phyloP scores from a whole-genome alignment of 2,113 vertebrate genomes.

The Grus americana region DNA sequence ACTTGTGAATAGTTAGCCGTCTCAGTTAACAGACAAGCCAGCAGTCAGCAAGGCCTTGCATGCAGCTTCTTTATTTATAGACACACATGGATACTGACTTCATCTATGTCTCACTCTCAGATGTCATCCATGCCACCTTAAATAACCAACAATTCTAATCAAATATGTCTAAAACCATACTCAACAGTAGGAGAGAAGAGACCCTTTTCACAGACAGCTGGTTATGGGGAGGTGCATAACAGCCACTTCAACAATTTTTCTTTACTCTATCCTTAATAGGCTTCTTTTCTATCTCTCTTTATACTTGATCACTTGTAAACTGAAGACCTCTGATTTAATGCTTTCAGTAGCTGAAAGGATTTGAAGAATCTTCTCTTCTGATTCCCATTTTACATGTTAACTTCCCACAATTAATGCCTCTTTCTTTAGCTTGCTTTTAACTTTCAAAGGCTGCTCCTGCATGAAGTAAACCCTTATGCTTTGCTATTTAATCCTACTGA shows the following conservation, averaged over 20 bases:
- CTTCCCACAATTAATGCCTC: constrained; percentile 6
- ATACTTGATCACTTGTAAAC: neutral
- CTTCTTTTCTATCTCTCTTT: neutral
- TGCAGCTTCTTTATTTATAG: neutral
- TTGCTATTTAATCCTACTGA: neutral
- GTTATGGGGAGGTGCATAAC: neutral
- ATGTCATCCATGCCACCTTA: neutral
- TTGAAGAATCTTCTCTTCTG: neutral
- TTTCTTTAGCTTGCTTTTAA: constrained; percentile 1
- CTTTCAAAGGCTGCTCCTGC: neutral
- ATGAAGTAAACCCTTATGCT: neutral
- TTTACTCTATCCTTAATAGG: neutral
- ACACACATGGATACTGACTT: neutral
- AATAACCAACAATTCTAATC: neutral
- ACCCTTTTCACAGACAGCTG: neutral
- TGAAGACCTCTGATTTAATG: neutral
- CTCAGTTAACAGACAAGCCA: neutral
- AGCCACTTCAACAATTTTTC: neutral
- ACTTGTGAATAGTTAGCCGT: neutral
- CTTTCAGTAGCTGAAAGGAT: neutral
- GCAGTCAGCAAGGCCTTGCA: neutral
- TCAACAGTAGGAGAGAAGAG: neutral
- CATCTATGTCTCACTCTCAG: neutral
- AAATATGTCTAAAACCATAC: neutral
- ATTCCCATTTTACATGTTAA: constrained; percentile 4